phyloP scores from a whole-genome alignment of 2,113 vertebrate species.

The Microcebus murinus region DNA sequence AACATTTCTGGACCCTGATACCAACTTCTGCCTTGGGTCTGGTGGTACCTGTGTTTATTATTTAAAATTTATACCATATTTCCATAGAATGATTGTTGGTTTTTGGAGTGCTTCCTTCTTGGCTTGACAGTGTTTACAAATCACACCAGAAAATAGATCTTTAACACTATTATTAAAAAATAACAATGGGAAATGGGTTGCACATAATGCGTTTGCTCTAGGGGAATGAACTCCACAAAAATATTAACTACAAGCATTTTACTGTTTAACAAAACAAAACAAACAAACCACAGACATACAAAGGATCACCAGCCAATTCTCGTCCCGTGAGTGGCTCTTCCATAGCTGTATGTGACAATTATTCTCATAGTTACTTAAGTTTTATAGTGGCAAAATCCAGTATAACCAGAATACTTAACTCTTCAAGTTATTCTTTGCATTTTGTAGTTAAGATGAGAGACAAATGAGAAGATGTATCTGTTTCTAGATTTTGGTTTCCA shows the following conservation, averaged over 20 bases:
- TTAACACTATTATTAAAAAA: slow-evolving; percentile 73
- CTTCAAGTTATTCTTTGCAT: slow-evolving; percentile 26
- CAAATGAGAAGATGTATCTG: slow-evolving; percentile 34
- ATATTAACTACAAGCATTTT: slow-evolving; percentile 74
- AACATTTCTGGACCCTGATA: slow-evolving; percentile 65
- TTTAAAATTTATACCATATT: slow-evolving; percentile 72
- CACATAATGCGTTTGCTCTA: slow-evolving; percentile 69
- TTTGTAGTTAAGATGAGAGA: not conserved
- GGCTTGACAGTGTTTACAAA: slow-evolving; percentile 79
- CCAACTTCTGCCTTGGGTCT: slow-evolving; percentile 46
- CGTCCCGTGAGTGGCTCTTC: slow-evolving; percentile 45
- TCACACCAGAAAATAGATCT: slow-evolving; percentile 77
- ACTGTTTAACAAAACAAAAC: slow-evolving; percentile 71
- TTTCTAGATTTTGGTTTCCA: slow-evolving; percentile 62
- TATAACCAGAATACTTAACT: slow-evolving; percentile 2
- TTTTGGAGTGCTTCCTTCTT: slow-evolving; percentile 73
- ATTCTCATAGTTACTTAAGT: slow-evolving; percentile 30
- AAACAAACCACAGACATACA: slow-evolving; percentile 44
- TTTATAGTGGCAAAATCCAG: not conserved
- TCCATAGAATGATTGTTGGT: slow-evolving; percentile 61
- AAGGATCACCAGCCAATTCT: slow-evolving; percentile 43
- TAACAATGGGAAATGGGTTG: slow-evolving; percentile 46
- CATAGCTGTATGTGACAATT: not conserved
- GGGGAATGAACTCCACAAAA: slow-evolving; percentile 74
- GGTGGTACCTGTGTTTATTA: slow-evolving; percentile 54